Base-by-base conservation (phyloP, 1,140 invertebrate genomes). In the Gonatopus flavifemur region DNA sequence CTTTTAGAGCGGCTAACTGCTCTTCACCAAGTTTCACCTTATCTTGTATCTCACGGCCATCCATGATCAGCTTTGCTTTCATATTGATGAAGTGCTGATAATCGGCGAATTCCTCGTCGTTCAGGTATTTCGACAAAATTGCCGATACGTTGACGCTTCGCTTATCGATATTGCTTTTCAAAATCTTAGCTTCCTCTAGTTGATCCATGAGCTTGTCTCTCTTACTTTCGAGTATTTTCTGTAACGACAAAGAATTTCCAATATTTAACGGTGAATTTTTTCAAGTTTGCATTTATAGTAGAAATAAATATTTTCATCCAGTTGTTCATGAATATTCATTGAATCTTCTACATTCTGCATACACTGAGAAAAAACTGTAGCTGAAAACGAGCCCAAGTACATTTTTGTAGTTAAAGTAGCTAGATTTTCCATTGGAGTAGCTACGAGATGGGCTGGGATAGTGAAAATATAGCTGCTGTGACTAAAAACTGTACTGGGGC, bases 31-130 rank as follows among this genome's bases (percentile, higher is more conserved):
- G 80, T 66, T 90, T 89, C 51, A 95, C 91, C 76, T 92, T 92
- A 67, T 94, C 91, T 55, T 89, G 85, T 50, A 94, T 86, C 69
- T 94, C 90, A 57, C 90, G 82, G 44, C 86, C 82, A 68, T 94
- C 91, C 69, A 94, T 87, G 57, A 92, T 87, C 36, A 94, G 77
- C 77, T 91, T 92, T n/a, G 89, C 88, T 81, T 94, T 94, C 89
- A 93, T 93, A 64, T 89, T 90, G 59, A 94, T 89, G 71, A 92
- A 94, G 69, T 93, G 88, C 59, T 90, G 86, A 67, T 93, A 94
- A 62, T 94, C 90, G 18, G 86, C 85, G 68, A 86, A 90, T 62
- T 93, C 86, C 39, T 89, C 86, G 12, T 84, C 80, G 48, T 82
- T 83, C 44, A 95, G 80, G 73, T 90, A 89, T 68, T 90, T 87